Base-by-base conservation (phyloP, 2,797 vertebrate species). In the Eulemur rubriventer region DNA sequence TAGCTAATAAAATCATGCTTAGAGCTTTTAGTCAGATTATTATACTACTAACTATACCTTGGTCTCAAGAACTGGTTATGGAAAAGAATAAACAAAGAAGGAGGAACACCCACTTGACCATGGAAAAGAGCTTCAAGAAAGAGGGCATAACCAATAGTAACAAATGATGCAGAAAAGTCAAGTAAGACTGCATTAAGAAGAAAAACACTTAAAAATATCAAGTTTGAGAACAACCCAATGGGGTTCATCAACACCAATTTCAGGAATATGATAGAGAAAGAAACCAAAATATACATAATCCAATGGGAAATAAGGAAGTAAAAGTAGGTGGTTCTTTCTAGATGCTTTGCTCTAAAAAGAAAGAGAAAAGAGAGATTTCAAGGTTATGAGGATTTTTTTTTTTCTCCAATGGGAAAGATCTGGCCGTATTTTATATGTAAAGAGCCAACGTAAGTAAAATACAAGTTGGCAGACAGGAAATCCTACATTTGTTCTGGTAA, bases 81-180 rank as follows among this genome's bases (percentile, higher is more conserved):
- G 57, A 87, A 61, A 95, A 69, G 10, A 91, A 90, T 0, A 82
- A 18, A 80, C 33, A 91, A 65, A 50, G 57, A 43, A 88, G 26
- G 24, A 81, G 8, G 48, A 85, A 20, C 70, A 95, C 6, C 46
- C 41, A 90, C 33, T 82, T 88, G 65, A 65, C 61, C 9, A 76
- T 7, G 18, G 24, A 26, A 92, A 46, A 73, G 22, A 69, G 10
- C n/a, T 70, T 67, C 35, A 93, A 75, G 35, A 92, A 50, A 91
- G 7, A 69, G 13, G 20, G 17, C n/a, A 67, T 43, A 26, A 94
- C 41, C 18, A 89, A 81, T 17, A 69, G 35, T 22, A 93, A 95
- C 4, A 89, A 88, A 91, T 81, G 35, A 96, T 91, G n/a, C 17
- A 55, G 11, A 83, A 59, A 94, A 85, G 24, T 83, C 43, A 89